Base-by-base conservation (phyloP, 2,797 vertebrate genomes). In the Halcyon badia region DNA sequence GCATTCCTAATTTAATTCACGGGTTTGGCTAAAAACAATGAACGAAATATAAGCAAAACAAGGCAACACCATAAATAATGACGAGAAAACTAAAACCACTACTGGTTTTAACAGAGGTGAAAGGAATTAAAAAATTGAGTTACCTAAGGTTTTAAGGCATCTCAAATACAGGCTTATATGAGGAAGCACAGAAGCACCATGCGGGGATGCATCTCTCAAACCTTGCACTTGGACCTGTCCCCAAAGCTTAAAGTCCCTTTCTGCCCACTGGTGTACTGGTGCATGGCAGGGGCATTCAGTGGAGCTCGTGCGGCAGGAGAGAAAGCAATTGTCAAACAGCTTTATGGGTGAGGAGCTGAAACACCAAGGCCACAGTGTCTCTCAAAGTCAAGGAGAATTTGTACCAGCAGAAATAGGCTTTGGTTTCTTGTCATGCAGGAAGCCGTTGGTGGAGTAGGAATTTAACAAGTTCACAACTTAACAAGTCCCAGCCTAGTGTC, bases 401-500 rank as follows among this genome's bases (percentile, higher is more conserved):
- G 77, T 91, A 95, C 92, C 22, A 61, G 60, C 92, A 96, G 95
- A 96, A 95, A 77, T 70, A 97, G 90, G 81, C 78, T 89, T 87
- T 60, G 68, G 62, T 89, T 93, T 62, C 92, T 96, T 68, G 60
- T 96, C 86, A 83, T 89, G 75, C 94, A 82, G 91, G 94, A 96
- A 96, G 64, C 95, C 41, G 88, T 95, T 93, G 95, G 95, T 90
- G 96, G 94, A 95, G 91, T 51, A 76, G 77, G 94, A 96, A 96
- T 95, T 94, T 96, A 95, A 87, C 96, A 94, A 94, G 95, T 96
- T 96, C 95, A 90, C 91, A 95, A 92, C 94, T 95, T 97, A 97
- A 95, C 91, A 84, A 95, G 96, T 97, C 95, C 88, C 94, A 95
- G 90, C 95, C 94, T 97, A 95, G 96, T 95, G 96, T 96, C 96